Evolutionary conservation across 2,113 vertebrate genomes (phyloP).

Genomic region (Stomatorhinus ivindoensis): DNA sequence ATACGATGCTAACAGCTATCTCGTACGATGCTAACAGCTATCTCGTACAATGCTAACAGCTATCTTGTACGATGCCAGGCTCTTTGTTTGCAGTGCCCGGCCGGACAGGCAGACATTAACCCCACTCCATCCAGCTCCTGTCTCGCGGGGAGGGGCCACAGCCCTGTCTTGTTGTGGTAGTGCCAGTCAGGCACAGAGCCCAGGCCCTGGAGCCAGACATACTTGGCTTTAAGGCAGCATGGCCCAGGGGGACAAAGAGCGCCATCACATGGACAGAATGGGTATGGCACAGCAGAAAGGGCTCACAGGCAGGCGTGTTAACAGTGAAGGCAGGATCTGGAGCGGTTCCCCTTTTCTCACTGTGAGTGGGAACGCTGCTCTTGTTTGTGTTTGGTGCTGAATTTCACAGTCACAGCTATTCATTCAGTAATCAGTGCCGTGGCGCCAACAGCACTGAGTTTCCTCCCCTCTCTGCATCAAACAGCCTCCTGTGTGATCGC

Average conservation of each 20-base stretch:
- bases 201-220: not conserved
- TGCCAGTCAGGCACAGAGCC: constrained; percentile 10
- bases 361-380: not conserved
- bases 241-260: not conserved
- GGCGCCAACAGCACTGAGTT: too few relatives aligned
- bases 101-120: constrained; percentile 12
- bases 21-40: too few relatives aligned
- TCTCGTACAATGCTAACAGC: too few relatives aligned
- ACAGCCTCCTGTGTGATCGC: not conserved
- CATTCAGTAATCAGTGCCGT: not conserved
- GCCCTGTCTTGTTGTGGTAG: not conserved
- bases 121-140: constrained; percentile 2
- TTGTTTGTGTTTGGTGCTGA: constrained; percentile 4
- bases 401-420: constrained; percentile 13
- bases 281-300: not conserved
- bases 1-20: too few relatives aligned
- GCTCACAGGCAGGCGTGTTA: not conserved
- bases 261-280: not conserved
- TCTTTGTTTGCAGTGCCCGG: constrained; percentile 8
- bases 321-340: not conserved
- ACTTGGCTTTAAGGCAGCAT: not conserved
- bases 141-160: not conserved
- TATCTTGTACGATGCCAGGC: too few relatives aligned
- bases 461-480: not conserved
- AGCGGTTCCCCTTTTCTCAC: not conserved